Conservation (phyloP, 1,140 invertebrate genomes). For the Scaptomyza hsui region DNA sequence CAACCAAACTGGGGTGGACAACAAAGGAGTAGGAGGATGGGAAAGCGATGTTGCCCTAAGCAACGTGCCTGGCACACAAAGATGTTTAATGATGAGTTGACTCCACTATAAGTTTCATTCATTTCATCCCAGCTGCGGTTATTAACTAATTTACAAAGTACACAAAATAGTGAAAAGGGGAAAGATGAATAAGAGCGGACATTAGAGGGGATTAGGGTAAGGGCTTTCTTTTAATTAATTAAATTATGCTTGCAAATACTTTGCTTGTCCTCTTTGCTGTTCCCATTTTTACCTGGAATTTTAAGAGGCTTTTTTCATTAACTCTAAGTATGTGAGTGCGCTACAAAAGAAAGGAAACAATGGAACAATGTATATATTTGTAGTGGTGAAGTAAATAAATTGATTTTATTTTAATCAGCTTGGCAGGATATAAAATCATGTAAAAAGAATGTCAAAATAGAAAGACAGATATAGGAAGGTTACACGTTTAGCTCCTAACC, state of each 20-base stretch:
- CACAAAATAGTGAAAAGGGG: conserved; percentile 1
- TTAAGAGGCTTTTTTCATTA: conserved; percentile 48
- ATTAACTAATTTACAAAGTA: conserved; percentile 46
- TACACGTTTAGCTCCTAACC: no score
- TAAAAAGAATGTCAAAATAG: background rate
- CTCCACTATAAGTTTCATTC: conserved; percentile 8
- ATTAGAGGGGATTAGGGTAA: background rate
- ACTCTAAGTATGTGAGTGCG: conserved; percentile 14
- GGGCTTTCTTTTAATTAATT: conserved; percentile 51
- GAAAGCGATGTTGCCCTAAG: background rate
- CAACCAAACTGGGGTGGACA: background rate
- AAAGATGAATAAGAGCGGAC: background rate
- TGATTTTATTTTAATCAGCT: background rate
- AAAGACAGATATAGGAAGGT: background rate
- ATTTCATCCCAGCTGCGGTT: conserved; percentile 28
- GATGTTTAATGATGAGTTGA: conserved; percentile 23
- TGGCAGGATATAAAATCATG: background rate
- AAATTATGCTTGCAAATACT: conserved; percentile 54
- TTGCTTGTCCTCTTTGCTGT: conserved; percentile 4
- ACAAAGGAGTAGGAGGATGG: background rate
- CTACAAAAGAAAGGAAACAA: background rate
- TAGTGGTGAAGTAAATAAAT: background rate
- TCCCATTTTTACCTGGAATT: conserved; percentile 32
- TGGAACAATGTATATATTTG: background rate
- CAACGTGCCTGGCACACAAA: conserved; percentile 18